Conservation (phyloP, 2,113 vertebrate genomes). For the Brevimyrus niger region DNA sequence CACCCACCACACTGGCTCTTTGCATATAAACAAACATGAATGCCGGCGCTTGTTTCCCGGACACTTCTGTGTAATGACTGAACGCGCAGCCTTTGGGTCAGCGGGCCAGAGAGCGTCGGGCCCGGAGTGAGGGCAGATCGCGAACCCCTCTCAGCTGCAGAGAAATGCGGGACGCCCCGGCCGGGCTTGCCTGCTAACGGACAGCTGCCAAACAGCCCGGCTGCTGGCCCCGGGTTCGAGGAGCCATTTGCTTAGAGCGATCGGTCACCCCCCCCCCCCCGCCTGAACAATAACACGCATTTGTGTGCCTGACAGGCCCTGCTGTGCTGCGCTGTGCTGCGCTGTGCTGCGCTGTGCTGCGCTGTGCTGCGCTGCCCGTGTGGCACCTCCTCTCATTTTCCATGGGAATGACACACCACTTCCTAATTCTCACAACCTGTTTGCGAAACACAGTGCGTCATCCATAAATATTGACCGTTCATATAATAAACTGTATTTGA, state of each 20-base stretch:
- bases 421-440: background rate
- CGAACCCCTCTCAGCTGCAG: background rate
- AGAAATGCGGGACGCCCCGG: no score
- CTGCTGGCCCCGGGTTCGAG: background rate
- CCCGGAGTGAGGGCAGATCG: background rate
- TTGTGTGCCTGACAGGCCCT: background rate
- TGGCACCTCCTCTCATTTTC: background rate
- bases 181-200: background rate
- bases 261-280: background rate
- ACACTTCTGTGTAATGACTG: background rate
- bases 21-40: background rate
- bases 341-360: no score
- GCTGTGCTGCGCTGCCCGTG: background rate
- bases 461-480: background rate
- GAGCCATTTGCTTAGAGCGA: background rate
- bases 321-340: no score
- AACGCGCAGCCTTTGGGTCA: background rate
- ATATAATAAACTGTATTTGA: background rate
- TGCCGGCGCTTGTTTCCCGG: background rate
- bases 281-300: background rate
- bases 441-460: background rate
- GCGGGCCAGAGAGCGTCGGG: background rate
- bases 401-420: background rate
- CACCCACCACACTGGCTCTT: background rate
- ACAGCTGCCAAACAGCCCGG: background rate